Evolutionary conservation across 2,888 invertebrate species (phyloP), one percentile per base, ranked within the genome.

Genomic region (Saturnia pavonia): DNA sequence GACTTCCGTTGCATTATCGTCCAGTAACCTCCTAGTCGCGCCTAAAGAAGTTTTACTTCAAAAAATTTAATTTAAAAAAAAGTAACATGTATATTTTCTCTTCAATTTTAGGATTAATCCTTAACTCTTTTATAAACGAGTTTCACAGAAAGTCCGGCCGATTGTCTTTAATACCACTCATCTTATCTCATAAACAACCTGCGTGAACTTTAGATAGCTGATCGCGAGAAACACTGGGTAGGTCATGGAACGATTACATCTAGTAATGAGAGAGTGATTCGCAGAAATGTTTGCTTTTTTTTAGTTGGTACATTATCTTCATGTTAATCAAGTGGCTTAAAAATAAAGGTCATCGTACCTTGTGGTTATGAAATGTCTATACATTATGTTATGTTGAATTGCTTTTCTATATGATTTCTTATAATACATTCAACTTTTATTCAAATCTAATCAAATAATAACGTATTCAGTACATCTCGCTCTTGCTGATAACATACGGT

Each of bases 181-280:
- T 57, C 25, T 25, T 57, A 11, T 25, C 25, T 57, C 57, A 57
- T 57, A 25, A 25, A 57, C 1, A 57, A 54, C 22, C n/a, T n/a
- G 54, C 54, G n/a, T 54, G 54, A 54, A 54, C 54, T 54, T 54
- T 54, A 54, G 22, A 54, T 54, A 54, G 54, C 54, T 6, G 54
- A 54, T 54, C 22, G 54, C 54, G 25, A 25, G 25, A 57, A 25
- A 57, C 25, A 25, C 25, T 57, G 25, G 57, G 57, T 1, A 25
- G 22, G 25, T 57, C 25, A 57, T 25, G 12, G 57, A 25, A 25
- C 11, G 57, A 57, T 25, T 57, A 57, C 22, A 57, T 57, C 57
- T 57, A 12, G 25, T 57, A 57, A 57, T 54, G 25, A 25, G 25
- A 25, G 57, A 57, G 14, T 57, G 57, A 57, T 14, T 27, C 57